Evolutionary conservation across 2,113 vertebrate genomes (phyloP).

Genomic region (Melanocharis versteri): DNA sequence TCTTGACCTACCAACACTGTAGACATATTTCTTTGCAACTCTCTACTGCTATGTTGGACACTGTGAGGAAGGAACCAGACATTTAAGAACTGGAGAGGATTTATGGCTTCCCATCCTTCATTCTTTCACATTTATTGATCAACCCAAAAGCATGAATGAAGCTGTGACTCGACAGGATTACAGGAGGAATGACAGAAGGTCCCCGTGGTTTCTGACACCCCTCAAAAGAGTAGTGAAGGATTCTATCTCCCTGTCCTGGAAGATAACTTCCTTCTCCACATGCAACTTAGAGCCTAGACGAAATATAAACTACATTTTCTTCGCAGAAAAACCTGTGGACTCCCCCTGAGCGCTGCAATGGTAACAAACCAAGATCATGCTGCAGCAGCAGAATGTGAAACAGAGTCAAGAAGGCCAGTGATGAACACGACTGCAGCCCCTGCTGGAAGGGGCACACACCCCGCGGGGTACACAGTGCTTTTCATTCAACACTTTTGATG

Average conservation of each 20-base stretch:
- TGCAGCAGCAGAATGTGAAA: not conserved
- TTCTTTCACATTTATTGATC: not conserved
- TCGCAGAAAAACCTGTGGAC: not conserved
- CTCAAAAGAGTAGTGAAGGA: not conserved
- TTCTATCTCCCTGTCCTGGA: not conserved
- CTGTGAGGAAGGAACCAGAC: not conserved
- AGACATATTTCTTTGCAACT: not conserved
- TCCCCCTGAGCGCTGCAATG: fast-evolving
- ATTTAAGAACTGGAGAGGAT: not conserved
- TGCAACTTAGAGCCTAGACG: not conserved
- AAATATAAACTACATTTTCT: not conserved
- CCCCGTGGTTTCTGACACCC: not conserved
- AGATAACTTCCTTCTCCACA: not conserved
- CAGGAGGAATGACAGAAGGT: not conserved
- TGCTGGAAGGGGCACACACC: not conserved
- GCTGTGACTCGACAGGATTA: not conserved
- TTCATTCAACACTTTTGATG: not conserved
- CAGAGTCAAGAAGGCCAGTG: not conserved
- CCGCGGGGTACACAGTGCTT: not conserved
- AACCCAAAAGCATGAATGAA: not conserved
- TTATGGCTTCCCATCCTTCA: not conserved
- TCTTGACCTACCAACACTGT: not conserved
- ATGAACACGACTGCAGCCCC: fast-evolving
- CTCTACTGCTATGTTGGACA: not conserved
- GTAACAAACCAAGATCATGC: not conserved